phyloP scores from a whole-genome alignment of 1,140 invertebrate genomes.

The Lordiphosa mommai region DNA sequence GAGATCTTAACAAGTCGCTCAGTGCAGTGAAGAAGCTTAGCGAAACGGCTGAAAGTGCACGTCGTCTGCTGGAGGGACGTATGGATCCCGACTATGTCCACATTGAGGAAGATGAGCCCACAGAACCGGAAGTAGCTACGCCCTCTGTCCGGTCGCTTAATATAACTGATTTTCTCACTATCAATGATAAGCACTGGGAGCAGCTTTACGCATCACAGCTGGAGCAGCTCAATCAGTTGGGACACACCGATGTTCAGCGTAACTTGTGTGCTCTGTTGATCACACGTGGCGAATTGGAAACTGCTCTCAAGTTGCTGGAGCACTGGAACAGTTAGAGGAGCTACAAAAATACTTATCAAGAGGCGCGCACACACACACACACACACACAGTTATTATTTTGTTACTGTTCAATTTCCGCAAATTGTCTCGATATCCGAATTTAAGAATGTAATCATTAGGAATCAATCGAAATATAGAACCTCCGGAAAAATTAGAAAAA shows the following conservation, averaged over 20 bases:
- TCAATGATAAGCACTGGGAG: constrained; percentile 20
- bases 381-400: not conserved
- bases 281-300: constrained; percentile 31
- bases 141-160: not conserved
- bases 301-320: constrained; percentile 36
- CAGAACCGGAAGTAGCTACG: too few species aligned
- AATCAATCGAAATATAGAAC: not conserved
- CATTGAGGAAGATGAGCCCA: too few species aligned
- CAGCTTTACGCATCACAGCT: constrained; percentile 23
- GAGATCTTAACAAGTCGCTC: not conserved
- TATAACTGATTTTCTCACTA: constrained; percentile 18
- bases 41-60: not conserved
- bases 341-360: not conserved
- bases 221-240: constrained; percentile 25
- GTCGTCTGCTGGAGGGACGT: not conserved
- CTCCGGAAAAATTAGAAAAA: not conserved
- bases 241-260: constrained; percentile 23
- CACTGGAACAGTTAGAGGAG: constrained; percentile 35
- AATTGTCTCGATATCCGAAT: constrained; percentile 9
- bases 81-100: not conserved
- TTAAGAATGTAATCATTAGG: not conserved
- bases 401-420: constrained; percentile 13
- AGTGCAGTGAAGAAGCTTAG: too few species aligned
- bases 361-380: not conserved
- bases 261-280: constrained; percentile 43